These are phyloP conservation scores for Stratiolaelaps scimitus DNA, from an alignment of 1,140 invertebrate genomes.

Conservation along the genomic window DNA sequence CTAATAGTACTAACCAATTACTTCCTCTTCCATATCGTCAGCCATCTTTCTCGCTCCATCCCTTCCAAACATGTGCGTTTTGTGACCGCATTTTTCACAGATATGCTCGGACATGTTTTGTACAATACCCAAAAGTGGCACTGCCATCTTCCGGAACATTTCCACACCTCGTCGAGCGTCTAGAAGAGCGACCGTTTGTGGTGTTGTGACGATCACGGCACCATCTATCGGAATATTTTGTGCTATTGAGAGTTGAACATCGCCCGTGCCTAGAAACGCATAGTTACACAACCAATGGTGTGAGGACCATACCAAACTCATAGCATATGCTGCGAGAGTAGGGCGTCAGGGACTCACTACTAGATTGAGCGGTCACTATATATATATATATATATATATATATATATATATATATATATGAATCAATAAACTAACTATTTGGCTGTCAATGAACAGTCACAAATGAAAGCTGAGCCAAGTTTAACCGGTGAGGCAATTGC, in stretches of 20 bases:
- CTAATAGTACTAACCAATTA: slow-evolving; percentile 32
- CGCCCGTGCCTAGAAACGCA: slow-evolving; percentile 56
- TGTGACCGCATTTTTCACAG: slow-evolving; percentile 55
- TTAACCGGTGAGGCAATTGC: too few species aligned
- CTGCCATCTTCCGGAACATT: slow-evolving; percentile 50
- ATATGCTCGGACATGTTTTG: slow-evolving; percentile 59
- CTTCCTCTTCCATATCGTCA: slow-evolving; percentile 34
- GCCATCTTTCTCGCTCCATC: slow-evolving; percentile 36
- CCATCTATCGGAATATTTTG: slow-evolving; percentile 73
- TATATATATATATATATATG: too few species aligned
- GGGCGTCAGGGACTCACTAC: too few species aligned
- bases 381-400: too few species aligned
- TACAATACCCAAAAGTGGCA: slow-evolving; percentile 65
- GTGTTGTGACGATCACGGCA: slow-evolving; percentile 67
- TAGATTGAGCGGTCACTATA: too few species aligned
- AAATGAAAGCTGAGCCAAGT: too few species aligned
- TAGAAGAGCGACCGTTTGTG: slow-evolving; percentile 64
- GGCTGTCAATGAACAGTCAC: too few species aligned
- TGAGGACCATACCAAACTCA: too few species aligned
- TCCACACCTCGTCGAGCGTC: slow-evolving; percentile 52
- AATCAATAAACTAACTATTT: not conserved
- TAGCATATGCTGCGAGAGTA: too few species aligned
- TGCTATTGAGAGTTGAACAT: slow-evolving; percentile 69
- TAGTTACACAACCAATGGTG: too few species aligned
- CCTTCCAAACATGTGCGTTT: slow-evolving; percentile 38